These are phyloP conservation scores for Dryobotodes eremita DNA, from an alignment of 2,888 invertebrate species.

Conservation along the genomic window DNA sequence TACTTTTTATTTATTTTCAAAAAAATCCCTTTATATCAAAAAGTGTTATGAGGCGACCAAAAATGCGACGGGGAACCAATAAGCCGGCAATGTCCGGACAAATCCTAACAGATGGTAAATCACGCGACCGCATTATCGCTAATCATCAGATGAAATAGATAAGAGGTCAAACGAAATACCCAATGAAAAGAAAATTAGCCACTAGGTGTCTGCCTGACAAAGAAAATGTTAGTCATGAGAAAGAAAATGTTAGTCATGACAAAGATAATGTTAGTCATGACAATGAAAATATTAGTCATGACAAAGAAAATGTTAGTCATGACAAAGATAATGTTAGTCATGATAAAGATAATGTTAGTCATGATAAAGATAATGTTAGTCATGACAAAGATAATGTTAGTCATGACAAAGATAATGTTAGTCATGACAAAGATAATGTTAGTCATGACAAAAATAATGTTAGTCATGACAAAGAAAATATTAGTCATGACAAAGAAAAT, in stretches of 20 bases:
- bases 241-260: too few species aligned
- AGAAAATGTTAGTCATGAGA: neutral
- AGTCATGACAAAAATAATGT: too few species aligned
- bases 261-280: too few species aligned
- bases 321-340: neutral
- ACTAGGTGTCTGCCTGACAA: neutral
- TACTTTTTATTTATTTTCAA: neutral
- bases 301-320: neutral
- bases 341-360: neutral
- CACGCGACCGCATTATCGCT: too few species aligned
- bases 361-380: neutral
- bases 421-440: neutral
- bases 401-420: neutral
- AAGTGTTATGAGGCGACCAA: neutral
- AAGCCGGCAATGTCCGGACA: neutral
- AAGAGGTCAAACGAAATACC: neutral
- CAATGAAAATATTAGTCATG: neutral
- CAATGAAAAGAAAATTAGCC: neutral
- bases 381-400: neutral
- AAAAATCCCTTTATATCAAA: neutral
- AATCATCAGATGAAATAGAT: neutral
- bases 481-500: neutral
- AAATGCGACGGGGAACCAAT: neutral
- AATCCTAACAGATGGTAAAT: neutral
- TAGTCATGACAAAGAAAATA: neutral